Evolutionary conservation across 1,140 invertebrate species (phyloP).

Genomic region (Pogonus chalceus): DNA sequence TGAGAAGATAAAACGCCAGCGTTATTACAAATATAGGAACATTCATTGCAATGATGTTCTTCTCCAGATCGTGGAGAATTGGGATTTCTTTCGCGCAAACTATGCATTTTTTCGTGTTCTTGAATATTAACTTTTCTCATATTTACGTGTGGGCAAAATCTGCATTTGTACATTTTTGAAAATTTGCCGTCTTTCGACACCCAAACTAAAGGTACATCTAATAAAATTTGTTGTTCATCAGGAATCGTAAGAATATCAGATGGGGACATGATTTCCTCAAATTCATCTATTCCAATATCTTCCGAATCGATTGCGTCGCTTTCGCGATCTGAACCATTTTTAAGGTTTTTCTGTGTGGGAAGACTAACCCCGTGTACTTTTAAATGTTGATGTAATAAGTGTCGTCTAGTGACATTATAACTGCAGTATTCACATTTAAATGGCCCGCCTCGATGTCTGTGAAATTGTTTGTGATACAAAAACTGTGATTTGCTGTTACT

Average conservation of each 20-base stretch:
- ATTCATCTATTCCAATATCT: constrained; percentile 28
- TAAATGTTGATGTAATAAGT: constrained; percentile 67
- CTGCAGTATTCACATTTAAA: constrained; percentile 73
- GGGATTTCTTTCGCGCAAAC: constrained; percentile 40
- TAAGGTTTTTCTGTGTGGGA: constrained; percentile 19
- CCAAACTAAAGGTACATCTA: constrained; percentile 58
- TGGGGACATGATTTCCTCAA: constrained; percentile 24
- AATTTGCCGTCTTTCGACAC: constrained; percentile 59
- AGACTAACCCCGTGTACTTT: constrained; percentile 58
- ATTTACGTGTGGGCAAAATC: constrained; percentile 76
- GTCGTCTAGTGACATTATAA: constrained; percentile 71
- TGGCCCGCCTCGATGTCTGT: constrained; percentile 57
- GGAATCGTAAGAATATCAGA: neutral
- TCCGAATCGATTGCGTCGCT: constrained; percentile 27
- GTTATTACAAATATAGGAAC: constrained; percentile 71
- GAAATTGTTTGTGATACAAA: constrained; percentile 77
- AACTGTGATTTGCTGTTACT: constrained; percentile 76
- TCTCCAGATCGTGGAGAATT: constrained; percentile 19
- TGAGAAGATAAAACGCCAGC: constrained; percentile 65
- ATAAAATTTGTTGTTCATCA: constrained; percentile 22
- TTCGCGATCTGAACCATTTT: constrained; percentile 18
- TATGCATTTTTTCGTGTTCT: constrained; percentile 81
- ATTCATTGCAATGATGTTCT: constrained; percentile 56
- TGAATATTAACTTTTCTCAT: constrained; percentile 64
- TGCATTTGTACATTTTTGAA: constrained; percentile 76